phyloP scores from a whole-genome alignment of 2,113 vertebrate species.

The Macquaria ambigua region DNA sequence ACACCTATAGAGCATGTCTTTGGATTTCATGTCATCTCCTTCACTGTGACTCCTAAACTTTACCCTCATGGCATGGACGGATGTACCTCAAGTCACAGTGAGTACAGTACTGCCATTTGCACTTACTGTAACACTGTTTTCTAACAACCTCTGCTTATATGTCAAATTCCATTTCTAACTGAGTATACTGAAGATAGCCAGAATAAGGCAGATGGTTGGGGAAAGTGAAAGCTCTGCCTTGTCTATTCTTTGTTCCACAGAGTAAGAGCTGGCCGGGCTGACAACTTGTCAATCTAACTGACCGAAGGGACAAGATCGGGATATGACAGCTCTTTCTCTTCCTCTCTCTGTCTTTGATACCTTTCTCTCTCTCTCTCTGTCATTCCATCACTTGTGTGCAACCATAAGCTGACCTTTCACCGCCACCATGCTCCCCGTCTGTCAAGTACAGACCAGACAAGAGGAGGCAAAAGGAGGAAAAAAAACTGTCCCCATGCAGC shows the following conservation, averaged over 20 bases:
- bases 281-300: conserved; percentile 79
- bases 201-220: conserved; percentile 43
- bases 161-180: conserved; percentile 27
- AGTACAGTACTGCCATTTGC: conserved; percentile 12
- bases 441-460: conserved; percentile 74
- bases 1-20: not conserved
- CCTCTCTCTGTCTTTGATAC: conserved; percentile 4
- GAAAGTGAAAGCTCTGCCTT: conserved; percentile 81
- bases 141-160: conserved; percentile 9
- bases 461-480: not conserved
- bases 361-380: conserved; percentile 78
- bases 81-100: not conserved
- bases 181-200: conserved; percentile 19
- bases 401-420: conserved; percentile 86
- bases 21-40: not conserved
- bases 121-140: not conserved
- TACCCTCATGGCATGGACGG: not conserved
- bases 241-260: conserved; percentile 70
- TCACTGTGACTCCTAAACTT: conserved; percentile 4
- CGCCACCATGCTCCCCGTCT: conserved; percentile 82
- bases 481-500: conserved; percentile 54
- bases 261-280: conserved; percentile 66
- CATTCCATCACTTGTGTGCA: conserved; percentile 77
- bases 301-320: conserved; percentile 56
- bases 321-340: conserved; percentile 85